These are phyloP conservation scores for Todus mexicanus DNA, from an alignment of 2,797 vertebrate genomes.

Conservation along the genomic window DNA sequence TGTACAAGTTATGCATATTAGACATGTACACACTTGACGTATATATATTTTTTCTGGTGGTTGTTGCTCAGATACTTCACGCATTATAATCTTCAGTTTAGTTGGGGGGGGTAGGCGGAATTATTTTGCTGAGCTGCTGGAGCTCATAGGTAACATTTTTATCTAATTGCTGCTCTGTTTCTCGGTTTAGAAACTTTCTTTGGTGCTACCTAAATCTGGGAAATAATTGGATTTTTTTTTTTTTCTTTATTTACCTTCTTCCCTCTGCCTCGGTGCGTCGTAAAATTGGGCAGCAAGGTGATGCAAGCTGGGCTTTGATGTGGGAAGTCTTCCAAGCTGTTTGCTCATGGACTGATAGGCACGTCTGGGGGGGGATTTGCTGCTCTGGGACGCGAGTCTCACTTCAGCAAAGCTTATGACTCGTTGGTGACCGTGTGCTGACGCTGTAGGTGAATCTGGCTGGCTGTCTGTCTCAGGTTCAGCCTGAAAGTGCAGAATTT, in stretches of 20 bases:
- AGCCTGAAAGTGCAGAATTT: background rate
- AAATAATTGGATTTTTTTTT: background rate
- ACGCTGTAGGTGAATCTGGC: background rate
- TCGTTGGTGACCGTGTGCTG: background rate
- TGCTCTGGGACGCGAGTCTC: background rate
- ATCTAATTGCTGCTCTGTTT: background rate
- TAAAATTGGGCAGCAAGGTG: background rate
- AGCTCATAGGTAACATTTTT: background rate
- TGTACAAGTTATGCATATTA: conserved; percentile 37
- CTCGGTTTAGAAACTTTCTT: background rate
- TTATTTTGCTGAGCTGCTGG: background rate
- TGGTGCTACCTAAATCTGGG: background rate
- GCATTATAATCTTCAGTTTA: background rate
- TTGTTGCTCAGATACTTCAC: background rate
- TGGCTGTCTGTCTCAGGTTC: background rate
- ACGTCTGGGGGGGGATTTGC: background rate
- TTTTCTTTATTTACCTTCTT: background rate
- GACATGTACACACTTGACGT: conserved; percentile 48
- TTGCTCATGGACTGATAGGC: background rate
- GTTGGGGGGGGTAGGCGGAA: background rate
- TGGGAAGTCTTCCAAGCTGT: background rate
- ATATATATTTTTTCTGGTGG: background rate
- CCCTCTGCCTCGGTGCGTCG: background rate
- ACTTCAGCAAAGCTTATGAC: fast-evolving
- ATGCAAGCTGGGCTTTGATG: background rate